Base-by-base conservation (phyloP, 1,140 invertebrate genomes). In the Oppia nitens region DNA sequence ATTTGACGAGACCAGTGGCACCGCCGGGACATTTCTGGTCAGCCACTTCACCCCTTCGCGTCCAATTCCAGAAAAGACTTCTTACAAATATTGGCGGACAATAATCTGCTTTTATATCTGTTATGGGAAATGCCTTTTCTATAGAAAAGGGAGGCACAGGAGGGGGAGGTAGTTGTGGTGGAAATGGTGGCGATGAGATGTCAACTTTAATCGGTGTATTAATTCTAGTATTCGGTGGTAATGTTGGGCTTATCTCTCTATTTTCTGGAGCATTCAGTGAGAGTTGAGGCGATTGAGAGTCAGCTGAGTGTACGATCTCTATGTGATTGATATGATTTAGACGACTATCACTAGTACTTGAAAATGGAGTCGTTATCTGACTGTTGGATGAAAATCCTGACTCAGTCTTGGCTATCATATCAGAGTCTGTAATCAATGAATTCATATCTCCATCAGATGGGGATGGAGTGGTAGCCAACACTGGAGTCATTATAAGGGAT, bases 61-160 rank as follows among this genome's bases (percentile, higher is more conserved):
- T 92, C 78, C 82, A 86, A 71, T 91, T 89, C 89, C 88, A 94
- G 64, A 81, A 82, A 0, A 93, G 75, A 62, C 83, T 85, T 45
- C 87, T 75, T 0, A 83, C 80, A 59, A 75, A 77, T 28, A 77
- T 77, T 45, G 84, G 81, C 0, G 79, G 78, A 70, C 87, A 91
- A 60, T 70, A 69, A 20, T 69, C 63, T 40, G 17, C 32, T 17
- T 40, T 40, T 17, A 40, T 9, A 17, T 40, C 32, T 6, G 32
- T 40, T 9, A 40, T 40, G 6, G 32, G 32, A 40, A 40, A 40
- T 9, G 6, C 6, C 32, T 40, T 40, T 40, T 6, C 6, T 40
- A 40, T 17, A 9, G 17, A 40, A 9, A 17, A 17, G 32, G 32
- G 32, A 40, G 32, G 32, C 6, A 17, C 6, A 6, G 32, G 32